These are phyloP conservation scores for Melangyna quadrimaculata DNA, from an alignment of 2,888 invertebrate species.

Conservation along the genomic window DNA sequence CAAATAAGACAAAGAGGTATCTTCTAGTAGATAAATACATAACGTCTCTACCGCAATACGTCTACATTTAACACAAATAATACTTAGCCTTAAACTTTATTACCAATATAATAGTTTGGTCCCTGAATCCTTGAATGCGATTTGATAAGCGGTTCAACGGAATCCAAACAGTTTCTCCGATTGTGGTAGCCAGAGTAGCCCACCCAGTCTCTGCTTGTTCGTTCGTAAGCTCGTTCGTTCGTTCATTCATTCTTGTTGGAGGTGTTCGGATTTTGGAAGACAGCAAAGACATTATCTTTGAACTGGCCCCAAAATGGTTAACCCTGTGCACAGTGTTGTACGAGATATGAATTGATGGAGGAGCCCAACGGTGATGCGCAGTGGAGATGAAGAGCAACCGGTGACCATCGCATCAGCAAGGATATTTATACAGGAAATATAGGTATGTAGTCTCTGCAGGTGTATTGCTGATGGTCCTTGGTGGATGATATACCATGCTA, in stretches of 20 bases:
- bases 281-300: slow-evolving; percentile 65
- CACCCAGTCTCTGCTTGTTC: not conserved
- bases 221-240: not conserved
- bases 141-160: slow-evolving; percentile 57
- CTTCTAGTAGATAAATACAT: not conserved
- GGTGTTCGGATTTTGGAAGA: slow-evolving; percentile 50
- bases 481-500: slow-evolving; percentile 9
- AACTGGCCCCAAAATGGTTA: slow-evolving; percentile 48
- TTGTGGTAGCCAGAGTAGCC: slow-evolving; percentile 28
- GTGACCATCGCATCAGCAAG: slow-evolving; percentile 22
- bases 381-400: slow-evolving; percentile 29
- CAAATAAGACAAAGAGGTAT: not conserved
- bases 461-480: slow-evolving; percentile 52
- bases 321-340: slow-evolving; percentile 46
- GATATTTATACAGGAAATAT: slow-evolving; percentile 11
- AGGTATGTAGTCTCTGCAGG: slow-evolving; percentile 1
- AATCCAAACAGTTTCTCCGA: slow-evolving; percentile 27
- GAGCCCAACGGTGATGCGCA: slow-evolving; percentile 16
- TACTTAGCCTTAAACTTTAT: slow-evolving; percentile 58
- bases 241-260: not conserved
- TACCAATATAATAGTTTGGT: slow-evolving; percentile 16
- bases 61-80: slow-evolving; percentile 30
- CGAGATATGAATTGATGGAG: slow-evolving; percentile 59
- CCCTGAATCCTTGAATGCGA: not conserved
- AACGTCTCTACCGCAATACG: slow-evolving; percentile 31